Evolutionary conservation across 2,888 invertebrate genomes (phyloP), one percentile per base, ranked within the genome.

Genomic region (Anodontia alba): DNA sequence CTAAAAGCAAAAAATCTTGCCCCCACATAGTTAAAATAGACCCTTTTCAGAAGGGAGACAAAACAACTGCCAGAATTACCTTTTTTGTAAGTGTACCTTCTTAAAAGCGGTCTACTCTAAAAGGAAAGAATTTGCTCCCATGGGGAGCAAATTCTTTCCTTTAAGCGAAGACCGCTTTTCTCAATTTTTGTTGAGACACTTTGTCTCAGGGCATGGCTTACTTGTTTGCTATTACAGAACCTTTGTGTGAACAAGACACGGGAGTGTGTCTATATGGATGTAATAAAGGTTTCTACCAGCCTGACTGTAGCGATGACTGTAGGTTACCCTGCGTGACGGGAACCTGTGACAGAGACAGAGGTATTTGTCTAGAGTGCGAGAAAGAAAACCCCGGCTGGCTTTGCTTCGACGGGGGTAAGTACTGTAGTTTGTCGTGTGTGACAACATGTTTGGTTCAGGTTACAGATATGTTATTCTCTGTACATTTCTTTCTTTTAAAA

Each of bases 381-480:
- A 54, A 62, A 7, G 31, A 1, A 0, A 17, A n/a, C n/a, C 10
- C 57, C 1, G 82, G 76, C 1, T 79, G 72, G 51, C 73, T 73
- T 0, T 82, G 82, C 67, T 76, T 73, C 5, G 42, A 62, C 15
- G 82, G 82, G 73, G 67, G 82, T 82, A 79, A 82, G 82, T 82
- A 70, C 33, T 10, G 1, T 57, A 29, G 20, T 62, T 31, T 7
- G 1, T 17, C 33, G 5, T 57, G 10, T 7, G 29, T 1, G 1
- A 20, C 33, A 62, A 10, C n/a, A 62, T 62, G 33, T 62, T 26
- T 17, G 62, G 33, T 33, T n/a, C 62, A 62, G 1, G 29, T 5
- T 26, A 29, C 54, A n/a, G n/a, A n/a, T n/a, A n/a, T n/a, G n/a
- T n/a, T n/a, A 38, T 38, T 38, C 38, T 38, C 38, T 38, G 12